A percentile compares a stretch with the other conserved stretches of the same genome.
Conservation (phyloP, 2,888 invertebrate genomes). For the Himalopsyche kuldschensis region DNA sequence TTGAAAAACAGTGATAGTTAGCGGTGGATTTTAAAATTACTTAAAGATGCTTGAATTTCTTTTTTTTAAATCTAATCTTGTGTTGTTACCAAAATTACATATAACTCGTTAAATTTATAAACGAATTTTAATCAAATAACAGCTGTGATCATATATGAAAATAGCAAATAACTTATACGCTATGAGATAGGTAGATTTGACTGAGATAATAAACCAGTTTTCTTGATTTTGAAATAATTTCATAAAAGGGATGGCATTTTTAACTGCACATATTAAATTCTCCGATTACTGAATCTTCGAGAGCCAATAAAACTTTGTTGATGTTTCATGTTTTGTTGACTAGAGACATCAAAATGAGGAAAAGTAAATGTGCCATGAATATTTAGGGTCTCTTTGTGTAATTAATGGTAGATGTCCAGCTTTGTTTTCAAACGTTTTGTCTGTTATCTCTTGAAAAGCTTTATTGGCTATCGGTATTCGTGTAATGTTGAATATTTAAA, state of each 20-base stretch:
- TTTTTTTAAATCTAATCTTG: no score
- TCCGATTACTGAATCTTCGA: neutral
- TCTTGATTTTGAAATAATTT: neutral
- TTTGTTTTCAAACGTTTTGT: no score
- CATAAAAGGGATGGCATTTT: neutral
- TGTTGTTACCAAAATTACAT: no score
- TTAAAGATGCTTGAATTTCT: no score
- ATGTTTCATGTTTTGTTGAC: neutral
- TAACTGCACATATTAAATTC: neutral
- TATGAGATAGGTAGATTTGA: neutral
- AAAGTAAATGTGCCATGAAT: neutral
- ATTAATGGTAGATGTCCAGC: neutral
- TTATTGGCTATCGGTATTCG: no score
- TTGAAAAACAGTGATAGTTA: no score
- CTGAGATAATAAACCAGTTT: neutral
- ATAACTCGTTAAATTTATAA: neutral
- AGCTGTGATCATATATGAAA: neutral
- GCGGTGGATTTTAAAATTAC: no score
- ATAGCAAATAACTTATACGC: neutral
- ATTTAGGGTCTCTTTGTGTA: neutral
- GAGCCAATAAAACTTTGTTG: neutral
- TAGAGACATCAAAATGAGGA: neutral
- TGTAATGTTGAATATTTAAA: no score
- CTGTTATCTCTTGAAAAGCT: no score
- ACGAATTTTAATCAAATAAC: neutral